phyloP scores from a whole-genome alignment of 2,888 invertebrate genomes.

The Polylopha cassiicola region DNA sequence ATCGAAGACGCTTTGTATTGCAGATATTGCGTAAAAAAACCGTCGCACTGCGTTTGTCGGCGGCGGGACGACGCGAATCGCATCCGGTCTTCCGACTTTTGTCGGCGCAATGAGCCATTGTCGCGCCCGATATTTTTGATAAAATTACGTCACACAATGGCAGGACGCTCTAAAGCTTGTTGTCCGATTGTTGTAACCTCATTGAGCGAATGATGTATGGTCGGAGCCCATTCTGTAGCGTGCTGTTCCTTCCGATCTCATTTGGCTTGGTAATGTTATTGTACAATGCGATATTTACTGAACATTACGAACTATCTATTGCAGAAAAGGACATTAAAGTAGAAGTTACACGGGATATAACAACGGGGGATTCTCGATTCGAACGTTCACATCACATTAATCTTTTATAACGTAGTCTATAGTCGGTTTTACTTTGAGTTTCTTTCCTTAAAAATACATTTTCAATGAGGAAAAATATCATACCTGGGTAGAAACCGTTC shows the following conservation, averaged over 20 bases:
- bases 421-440: too few species aligned
- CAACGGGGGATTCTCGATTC: conserved; percentile 13
- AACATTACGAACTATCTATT: conserved; percentile 43
- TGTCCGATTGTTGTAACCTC: conserved; percentile 70
- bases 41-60: conserved; percentile 56
- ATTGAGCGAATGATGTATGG: conserved; percentile 71
- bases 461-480: too few species aligned
- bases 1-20: conserved; percentile 56
- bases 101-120: conserved; percentile 60
- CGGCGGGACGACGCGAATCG: conserved; percentile 68
- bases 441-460: too few species aligned
- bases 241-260: conserved; percentile 62
- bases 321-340: conserved; percentile 27
- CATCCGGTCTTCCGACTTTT: conserved; percentile 77
- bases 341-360: conserved; percentile 30
- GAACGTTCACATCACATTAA: conserved; percentile 8
- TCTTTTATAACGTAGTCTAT: too few species aligned
- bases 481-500: too few species aligned
- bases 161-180: conserved; percentile 62
- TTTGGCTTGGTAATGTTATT: conserved; percentile 52
- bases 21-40: conserved; percentile 65
- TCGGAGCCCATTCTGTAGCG: conserved; percentile 40
- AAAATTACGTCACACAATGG: conserved; percentile 72
- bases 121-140: conserved; percentile 72
- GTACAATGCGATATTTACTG: conserved; percentile 57